Evolutionary conservation across 2,888 invertebrate species (phyloP).

Genomic region (Cacoxenus indagator): DNA sequence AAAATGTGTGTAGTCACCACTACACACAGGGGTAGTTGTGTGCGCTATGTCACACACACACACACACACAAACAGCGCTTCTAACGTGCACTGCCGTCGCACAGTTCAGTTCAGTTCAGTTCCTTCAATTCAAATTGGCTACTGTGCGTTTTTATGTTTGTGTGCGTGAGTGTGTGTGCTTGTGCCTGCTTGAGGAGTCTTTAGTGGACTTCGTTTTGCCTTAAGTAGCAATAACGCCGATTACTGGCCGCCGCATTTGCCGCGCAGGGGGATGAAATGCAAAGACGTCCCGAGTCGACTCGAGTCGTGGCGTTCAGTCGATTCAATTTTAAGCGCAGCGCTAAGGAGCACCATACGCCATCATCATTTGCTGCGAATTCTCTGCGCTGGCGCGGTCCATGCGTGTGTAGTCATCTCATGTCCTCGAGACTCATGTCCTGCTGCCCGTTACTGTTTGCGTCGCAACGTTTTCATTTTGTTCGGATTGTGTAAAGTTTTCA

Average conservation of each 20-base stretch:
- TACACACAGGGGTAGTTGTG: neutral
- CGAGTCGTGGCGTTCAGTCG: too few relatives aligned
- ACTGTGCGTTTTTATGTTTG: constrained; percentile 34
- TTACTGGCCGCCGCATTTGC: neutral
- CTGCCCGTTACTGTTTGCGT: constrained; percentile 22
- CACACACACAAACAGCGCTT: constrained; percentile 21
- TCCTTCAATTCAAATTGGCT: neutral
- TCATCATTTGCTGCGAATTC: too few relatives aligned
- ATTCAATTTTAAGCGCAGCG: too few relatives aligned
- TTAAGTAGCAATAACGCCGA: neutral
- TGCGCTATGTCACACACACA: constrained; percentile 24
- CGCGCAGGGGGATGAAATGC: constrained; percentile 54
- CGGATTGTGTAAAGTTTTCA: too few relatives aligned
- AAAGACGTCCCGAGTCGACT: neutral
- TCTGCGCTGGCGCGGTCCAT: neutral
- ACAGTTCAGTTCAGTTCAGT: too few relatives aligned
- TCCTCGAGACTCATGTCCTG: constrained; percentile 26
- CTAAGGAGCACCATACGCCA: neutral
- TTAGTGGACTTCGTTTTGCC: neutral
- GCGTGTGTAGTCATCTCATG: too few relatives aligned
- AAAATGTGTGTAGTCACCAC: constrained; percentile 38
- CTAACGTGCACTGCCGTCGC: neutral
- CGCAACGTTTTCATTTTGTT: too few relatives aligned
- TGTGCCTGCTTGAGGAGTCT: constrained; percentile 26
- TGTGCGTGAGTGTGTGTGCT: neutral